phyloP scores from a whole-genome alignment of 2,113 vertebrate species.

The Mus pahari region DNA sequence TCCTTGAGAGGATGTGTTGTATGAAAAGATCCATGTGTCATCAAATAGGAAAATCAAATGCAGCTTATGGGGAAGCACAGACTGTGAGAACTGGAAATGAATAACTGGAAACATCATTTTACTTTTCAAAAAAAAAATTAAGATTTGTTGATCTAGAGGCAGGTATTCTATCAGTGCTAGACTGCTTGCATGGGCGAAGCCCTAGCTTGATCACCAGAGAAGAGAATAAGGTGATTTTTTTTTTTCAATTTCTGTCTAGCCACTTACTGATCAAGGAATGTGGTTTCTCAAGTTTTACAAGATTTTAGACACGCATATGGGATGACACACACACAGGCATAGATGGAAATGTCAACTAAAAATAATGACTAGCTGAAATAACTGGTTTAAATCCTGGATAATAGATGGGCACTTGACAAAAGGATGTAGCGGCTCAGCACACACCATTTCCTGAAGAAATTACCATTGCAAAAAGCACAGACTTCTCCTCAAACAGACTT shows the following conservation, averaged over 20 bases:
- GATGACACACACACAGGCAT: neutral
- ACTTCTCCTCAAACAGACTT: neutral
- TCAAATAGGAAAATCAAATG: slow-evolving; percentile 58
- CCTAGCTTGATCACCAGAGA: neutral
- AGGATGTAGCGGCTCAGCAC: neutral
- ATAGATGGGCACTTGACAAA: neutral
- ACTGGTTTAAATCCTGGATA: neutral
- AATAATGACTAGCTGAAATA: neutral
- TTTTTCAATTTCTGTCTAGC: neutral
- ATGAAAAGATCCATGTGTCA: slow-evolving; percentile 30
- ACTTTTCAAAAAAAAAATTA: neutral
- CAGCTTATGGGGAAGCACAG: slow-evolving; percentile 45
- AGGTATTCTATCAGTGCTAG: neutral
- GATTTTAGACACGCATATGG: neutral
- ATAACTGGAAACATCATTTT: neutral
- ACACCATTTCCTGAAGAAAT: neutral
- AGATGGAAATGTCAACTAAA: neutral
- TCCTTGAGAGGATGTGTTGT: neutral
- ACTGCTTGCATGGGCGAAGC: neutral
- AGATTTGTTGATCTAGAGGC: neutral
- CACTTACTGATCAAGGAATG: neutral
- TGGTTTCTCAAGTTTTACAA: neutral
- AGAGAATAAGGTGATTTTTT: accelerated
- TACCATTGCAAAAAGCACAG: neutral
- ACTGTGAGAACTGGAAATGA: slow-evolving; percentile 48